Evolutionary conservation across 2,113 vertebrate genomes (phyloP).

Genomic region (Ptyas mucosa): DNA sequence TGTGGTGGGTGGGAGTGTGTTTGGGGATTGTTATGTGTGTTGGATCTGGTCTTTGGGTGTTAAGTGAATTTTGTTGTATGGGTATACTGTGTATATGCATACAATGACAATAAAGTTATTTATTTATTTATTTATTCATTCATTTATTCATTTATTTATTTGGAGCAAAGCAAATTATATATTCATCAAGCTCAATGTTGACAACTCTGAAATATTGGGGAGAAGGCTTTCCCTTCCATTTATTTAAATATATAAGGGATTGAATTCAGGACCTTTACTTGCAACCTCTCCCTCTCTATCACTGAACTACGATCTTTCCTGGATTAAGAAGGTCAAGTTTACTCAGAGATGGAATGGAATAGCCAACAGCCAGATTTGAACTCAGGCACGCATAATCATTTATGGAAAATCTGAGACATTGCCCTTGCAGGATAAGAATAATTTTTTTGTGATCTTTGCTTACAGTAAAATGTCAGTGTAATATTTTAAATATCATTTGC

Average conservation of each 20-base stretch:
- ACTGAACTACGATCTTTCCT: neutral
- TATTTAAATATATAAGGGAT: neutral
- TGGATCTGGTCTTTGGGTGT: no score
- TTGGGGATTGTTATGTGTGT: no score
- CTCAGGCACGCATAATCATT: neutral
- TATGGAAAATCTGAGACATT: neutral
- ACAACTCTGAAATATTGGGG: neutral
- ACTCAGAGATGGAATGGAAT: neutral
- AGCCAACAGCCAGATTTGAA: neutral
- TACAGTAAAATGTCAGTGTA: neutral
- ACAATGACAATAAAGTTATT: no score
- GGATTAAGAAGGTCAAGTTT: neutral
- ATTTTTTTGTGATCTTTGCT: neutral
- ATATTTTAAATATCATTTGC: neutral
- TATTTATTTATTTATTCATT: no score
- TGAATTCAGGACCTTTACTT: neutral
- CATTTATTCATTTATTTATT: no score
- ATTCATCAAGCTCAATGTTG: neutral
- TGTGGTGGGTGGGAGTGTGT: no score
- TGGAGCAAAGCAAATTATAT: neutral
- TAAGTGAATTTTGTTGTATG: no score
- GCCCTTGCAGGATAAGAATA: neutral
- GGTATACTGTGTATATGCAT: no score
- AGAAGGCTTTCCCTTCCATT: neutral
- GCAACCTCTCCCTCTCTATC: neutral